Percentiles rank a stretch among this genome's conserved stretches.
phyloP scores from a whole-genome alignment of 1,140 invertebrate species.

The Teleopsis dalmanni region DNA sequence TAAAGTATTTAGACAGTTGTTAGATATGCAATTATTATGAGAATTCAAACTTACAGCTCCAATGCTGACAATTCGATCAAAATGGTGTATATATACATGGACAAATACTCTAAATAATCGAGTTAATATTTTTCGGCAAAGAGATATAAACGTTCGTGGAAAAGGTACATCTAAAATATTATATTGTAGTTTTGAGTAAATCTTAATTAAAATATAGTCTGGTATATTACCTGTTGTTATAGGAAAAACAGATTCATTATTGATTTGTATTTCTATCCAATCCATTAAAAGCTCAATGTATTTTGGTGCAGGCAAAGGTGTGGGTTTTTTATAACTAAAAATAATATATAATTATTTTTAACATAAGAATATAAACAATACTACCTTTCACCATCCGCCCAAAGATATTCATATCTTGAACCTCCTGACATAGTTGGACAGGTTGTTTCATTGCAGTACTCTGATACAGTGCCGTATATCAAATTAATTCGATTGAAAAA shows the following conservation, averaged over 20 bases:
- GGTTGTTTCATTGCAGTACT: conserved; percentile 75
- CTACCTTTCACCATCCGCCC: conserved; percentile 72
- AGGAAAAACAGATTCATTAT: conserved; percentile 83
- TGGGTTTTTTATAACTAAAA: conserved; percentile 75
- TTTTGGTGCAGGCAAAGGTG: conserved; percentile 75
- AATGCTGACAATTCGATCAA: conserved; percentile 80
- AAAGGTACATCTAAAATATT: conserved; percentile 65
- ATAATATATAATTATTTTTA: not conserved
- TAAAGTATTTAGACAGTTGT: too few relatives aligned
- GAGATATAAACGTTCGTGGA: conserved; percentile 71
- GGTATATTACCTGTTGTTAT: conserved; percentile 50
- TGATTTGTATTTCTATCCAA: conserved; percentile 90
- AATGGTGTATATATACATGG: conserved; percentile 96
- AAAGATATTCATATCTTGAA: conserved; percentile 82
- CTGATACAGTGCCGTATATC: conserved; percentile 84
- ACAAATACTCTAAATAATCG: conserved; percentile 90
- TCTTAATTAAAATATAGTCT: too few relatives aligned
- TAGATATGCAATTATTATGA: too few relatives aligned
- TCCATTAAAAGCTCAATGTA: conserved; percentile 88
- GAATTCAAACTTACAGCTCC: conserved; percentile 68
- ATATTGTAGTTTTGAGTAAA: conserved; percentile 19
- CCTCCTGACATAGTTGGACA: conserved; percentile 93
- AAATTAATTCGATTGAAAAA: conserved; percentile 95
- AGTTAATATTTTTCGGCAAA: conserved; percentile 85
- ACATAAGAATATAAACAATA: not conserved